phyloP scores from a whole-genome alignment of 2,888 invertebrate species.

The Himalopsyche kuldschensis region DNA sequence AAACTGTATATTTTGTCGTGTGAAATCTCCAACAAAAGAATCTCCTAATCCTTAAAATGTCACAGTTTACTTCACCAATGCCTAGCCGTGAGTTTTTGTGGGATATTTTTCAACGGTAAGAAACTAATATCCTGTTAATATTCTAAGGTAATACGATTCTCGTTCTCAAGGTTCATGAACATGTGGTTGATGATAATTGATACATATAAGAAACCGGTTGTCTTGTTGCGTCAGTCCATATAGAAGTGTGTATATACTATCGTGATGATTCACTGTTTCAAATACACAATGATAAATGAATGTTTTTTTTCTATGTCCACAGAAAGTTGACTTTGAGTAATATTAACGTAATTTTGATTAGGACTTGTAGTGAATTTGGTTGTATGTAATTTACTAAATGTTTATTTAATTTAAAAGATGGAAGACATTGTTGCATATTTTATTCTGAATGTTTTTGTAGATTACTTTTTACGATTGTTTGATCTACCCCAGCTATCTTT shows the following conservation, averaged over 20 bases:
- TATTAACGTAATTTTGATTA: too few relatives aligned
- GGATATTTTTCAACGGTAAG: slow-evolving; percentile 78
- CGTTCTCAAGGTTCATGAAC: too few relatives aligned
- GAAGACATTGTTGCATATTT: too few relatives aligned
- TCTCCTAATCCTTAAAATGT: slow-evolving; percentile 43
- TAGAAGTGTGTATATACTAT: neutral
- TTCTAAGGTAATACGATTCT: neutral
- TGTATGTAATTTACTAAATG: too few relatives aligned
- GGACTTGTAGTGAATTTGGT: too few relatives aligned
- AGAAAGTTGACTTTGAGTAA: too few relatives aligned
- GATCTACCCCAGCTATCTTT: too few relatives aligned
- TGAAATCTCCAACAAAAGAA: neutral
- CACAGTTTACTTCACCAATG: slow-evolving; percentile 65
- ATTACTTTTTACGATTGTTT: too few relatives aligned
- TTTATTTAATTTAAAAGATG: too few relatives aligned
- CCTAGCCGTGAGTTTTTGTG: slow-evolving; percentile 77
- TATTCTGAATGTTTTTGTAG: too few relatives aligned
- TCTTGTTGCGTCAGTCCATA: neutral
- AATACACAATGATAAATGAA: too few relatives aligned
- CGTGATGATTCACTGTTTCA: neutral
- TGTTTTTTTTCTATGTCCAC: too few relatives aligned
- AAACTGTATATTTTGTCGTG: neutral
- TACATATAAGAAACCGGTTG: neutral
- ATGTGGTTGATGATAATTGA: neutral
- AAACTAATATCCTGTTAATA: neutral